Evolutionary conservation across 2,888 invertebrate genomes (phyloP), one percentile per base, ranked within the genome.

Genomic region (Hyposoter didymator): DNA sequence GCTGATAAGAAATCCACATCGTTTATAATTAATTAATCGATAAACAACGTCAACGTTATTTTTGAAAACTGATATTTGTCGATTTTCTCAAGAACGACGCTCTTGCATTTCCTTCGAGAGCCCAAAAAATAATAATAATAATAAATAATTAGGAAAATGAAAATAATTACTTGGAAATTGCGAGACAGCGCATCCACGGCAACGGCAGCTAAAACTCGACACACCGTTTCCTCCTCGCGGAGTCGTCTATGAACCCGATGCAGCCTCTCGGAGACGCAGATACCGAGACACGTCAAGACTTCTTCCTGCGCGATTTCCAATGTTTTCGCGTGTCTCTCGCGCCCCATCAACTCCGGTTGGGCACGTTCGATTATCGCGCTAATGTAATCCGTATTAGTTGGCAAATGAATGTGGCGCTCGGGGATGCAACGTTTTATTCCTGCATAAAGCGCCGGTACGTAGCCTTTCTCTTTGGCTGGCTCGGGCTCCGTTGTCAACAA

Each of bases 301-400:
- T 99, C 99, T 94, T 99, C 98, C 94, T 99, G 99, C 89, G 99
- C 99, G 88, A 98, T 98, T 95, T 99, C 99, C 90, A 99, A 94
- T n/a, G 99, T 99, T 94, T 99, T 99, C 8, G 99, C 99, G 93
- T 99, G 99, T 81, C 99, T 95, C 94, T 99, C 99, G 86, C 98
- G 96, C 94, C 98, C 98, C 88, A 98, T 96, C 69, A 98, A 95
- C 94, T 99, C 99, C 10, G 98, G 98, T 94, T 99, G 98, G 28
- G 98, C 98, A 90, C 98, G 96, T 78, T 97, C 96, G 91, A 99
- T 98, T 76, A 99, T 95, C 89, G 97, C 96, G 90, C 97, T 97
- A 89, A 99, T 97, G 93, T 98, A 98, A 90, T 98, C 98, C 90
- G 97, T 97, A 94, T 97, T 97, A 67, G 97, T 96, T 94, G 97